phyloP scores from a whole-genome alignment of 2,113 vertebrate species.

The Ramphastos sulfuratus region DNA sequence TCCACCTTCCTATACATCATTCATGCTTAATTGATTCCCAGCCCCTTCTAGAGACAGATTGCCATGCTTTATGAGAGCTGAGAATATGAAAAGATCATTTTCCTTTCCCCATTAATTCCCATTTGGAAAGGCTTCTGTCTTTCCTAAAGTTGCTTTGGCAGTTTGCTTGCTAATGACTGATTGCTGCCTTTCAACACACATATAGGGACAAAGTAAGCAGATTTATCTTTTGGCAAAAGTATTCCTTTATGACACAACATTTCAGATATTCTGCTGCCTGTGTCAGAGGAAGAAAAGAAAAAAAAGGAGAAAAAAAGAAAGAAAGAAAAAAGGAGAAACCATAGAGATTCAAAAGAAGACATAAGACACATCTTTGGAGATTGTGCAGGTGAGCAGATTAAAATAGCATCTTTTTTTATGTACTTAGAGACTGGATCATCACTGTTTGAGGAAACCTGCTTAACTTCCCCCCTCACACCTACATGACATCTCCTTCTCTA shows the following conservation, averaged over 20 bases:
- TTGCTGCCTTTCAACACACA: constrained; percentile 53
- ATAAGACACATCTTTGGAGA: neutral
- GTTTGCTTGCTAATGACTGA: constrained; percentile 65
- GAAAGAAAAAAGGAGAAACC: neutral
- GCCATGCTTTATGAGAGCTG: constrained; percentile 49
- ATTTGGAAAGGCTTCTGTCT: constrained; percentile 69
- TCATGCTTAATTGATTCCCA: constrained; percentile 74
- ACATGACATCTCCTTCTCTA: neutral
- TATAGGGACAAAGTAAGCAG: constrained; percentile 39
- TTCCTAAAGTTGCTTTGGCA: constrained; percentile 69
- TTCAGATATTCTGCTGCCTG: neutral
- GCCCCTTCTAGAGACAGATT: constrained; percentile 65
- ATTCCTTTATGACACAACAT: constrained; percentile 33
- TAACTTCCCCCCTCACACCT: neutral
- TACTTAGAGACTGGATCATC: neutral
- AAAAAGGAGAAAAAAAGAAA: neutral
- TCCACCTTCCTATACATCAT: constrained; percentile 67
- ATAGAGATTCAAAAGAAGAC: neutral
- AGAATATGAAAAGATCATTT: constrained; percentile 74
- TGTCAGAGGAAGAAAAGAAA: neutral
- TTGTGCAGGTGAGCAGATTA: neutral
- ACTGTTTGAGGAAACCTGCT: neutral
- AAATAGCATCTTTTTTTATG: neutral
- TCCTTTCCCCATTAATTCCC: constrained; percentile 71
- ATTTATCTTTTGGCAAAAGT: constrained; percentile 62